These are phyloP conservation scores for Harpagoxenus sublaevis DNA, from an alignment of 2,888 invertebrate species.

Conservation along the genomic window DNA sequence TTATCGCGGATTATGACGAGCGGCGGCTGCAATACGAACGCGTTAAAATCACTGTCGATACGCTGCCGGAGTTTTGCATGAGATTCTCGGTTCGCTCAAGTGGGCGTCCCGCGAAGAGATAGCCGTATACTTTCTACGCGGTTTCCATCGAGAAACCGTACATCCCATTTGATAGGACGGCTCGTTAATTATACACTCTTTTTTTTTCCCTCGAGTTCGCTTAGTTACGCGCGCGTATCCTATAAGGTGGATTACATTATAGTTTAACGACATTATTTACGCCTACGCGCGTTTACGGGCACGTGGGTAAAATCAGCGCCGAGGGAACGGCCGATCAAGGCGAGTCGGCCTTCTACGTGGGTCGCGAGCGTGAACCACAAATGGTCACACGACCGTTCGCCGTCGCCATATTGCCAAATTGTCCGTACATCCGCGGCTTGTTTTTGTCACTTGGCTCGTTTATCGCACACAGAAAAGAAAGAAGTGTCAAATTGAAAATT, in stretches of 20 bases:
- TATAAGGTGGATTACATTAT: slow-evolving; percentile 46
- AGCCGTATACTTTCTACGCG: slow-evolving; percentile 40
- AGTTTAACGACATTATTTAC: slow-evolving; percentile 48
- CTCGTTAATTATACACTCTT: slow-evolving; percentile 29
- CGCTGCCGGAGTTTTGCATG: neutral
- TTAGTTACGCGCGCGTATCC: neutral
- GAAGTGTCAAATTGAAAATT: too few relatives aligned
- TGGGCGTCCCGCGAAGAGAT: slow-evolving; percentile 39
- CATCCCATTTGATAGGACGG: neutral
- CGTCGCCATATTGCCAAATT: slow-evolving; percentile 48
- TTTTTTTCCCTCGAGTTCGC: slow-evolving; percentile 1
- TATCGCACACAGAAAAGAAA: neutral
- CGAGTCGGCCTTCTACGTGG: slow-evolving; percentile 76
- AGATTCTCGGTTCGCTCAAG: slow-evolving; percentile 18
- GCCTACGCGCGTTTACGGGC: slow-evolving; percentile 24
- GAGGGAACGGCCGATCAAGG: slow-evolving; percentile 72
- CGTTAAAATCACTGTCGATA: slow-evolving; percentile 3
- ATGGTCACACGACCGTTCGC: slow-evolving; percentile 74
- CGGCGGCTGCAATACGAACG: neutral
- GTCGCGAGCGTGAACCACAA: slow-evolving; percentile 78
- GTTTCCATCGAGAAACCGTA: slow-evolving; percentile 44
- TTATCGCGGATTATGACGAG: slow-evolving; percentile 13
- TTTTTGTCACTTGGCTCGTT: neutral
- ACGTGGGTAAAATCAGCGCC: slow-evolving; percentile 57
- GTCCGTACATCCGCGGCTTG: neutral